Conservation (phyloP, 1,140 invertebrate species). For the Plectus sambesii region DNA sequence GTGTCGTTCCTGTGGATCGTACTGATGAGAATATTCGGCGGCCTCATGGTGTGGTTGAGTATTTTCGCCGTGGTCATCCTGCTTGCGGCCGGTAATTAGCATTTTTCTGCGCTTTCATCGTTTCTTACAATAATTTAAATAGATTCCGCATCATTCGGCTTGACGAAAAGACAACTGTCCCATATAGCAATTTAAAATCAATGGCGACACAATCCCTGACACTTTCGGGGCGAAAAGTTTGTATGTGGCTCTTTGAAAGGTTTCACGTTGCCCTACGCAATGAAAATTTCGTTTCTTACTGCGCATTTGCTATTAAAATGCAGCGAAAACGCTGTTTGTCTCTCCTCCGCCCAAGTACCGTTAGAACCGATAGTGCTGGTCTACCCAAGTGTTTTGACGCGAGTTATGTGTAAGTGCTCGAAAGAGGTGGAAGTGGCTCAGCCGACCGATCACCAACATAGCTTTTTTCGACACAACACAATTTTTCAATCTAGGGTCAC, state of each 20-base stretch:
- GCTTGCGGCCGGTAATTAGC: slow-evolving; percentile 58
- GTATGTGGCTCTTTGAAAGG: no score
- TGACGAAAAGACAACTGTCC: not conserved
- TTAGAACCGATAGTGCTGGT: no score
- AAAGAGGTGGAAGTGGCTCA: not conserved
- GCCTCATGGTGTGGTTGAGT: slow-evolving; percentile 71
- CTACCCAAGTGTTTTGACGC: not conserved
- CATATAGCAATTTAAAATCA: not conserved
- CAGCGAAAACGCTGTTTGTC: no score
- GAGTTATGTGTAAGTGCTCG: no score
- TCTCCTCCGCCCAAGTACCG: no score
- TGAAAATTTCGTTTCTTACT: no score
- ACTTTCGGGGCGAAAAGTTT: not conserved
- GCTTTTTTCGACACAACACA: not conserved
- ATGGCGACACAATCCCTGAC: not conserved
- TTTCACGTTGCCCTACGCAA: no score
- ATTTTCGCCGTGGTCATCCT: slow-evolving; percentile 60
- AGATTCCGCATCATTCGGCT: not conserved
- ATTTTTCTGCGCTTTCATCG: slow-evolving; percentile 7
- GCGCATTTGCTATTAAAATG: no score
- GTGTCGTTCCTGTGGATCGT: slow-evolving; percentile 74
- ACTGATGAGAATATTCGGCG: slow-evolving; percentile 72
- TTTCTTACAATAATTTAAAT: not conserved
- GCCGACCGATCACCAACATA: not conserved
- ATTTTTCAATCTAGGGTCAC: slow-evolving; percentile 9